A percentile compares a stretch with the other conserved stretches of the same genome.
Evolutionary conservation across 2,888 invertebrate genomes (phyloP).

Genomic region (Odontocolon sp.): DNA sequence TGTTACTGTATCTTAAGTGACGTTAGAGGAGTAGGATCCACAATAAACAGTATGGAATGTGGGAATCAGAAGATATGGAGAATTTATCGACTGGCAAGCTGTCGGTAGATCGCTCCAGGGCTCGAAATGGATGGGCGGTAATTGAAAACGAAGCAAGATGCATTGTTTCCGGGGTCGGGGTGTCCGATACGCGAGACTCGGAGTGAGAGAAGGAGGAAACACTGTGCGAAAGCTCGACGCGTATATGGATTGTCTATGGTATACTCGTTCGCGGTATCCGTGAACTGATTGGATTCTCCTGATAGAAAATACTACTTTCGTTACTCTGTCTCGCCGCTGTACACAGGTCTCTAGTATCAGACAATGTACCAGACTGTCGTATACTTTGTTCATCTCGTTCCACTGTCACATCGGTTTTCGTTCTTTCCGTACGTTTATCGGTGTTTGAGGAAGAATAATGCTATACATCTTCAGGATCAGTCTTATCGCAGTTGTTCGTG

Average conservation of each 20-base stretch:
- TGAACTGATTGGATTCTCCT: slow-evolving; percentile 51
- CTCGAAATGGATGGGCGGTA: slow-evolving; percentile 54
- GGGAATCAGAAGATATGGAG: slow-evolving; percentile 50
- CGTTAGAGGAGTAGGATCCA: slow-evolving; percentile 24
- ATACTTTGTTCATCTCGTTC: neutral
- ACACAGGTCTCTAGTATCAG: slow-evolving; percentile 10
- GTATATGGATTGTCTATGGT: slow-evolving; percentile 31
- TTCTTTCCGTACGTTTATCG: neutral
- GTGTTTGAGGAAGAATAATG: slow-evolving; percentile 1
- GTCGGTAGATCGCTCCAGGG: slow-evolving; percentile 49
- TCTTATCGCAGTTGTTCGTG: too few relatives aligned
- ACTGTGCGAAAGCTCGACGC: neutral
- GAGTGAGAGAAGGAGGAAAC: slow-evolving; percentile 17
- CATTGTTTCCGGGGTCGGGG: slow-evolving; percentile 35
- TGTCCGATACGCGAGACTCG: slow-evolving; percentile 13
- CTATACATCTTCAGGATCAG: too few relatives aligned
- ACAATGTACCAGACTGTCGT: neutral
- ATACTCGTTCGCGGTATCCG: slow-evolving; percentile 43
- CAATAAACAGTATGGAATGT: slow-evolving; percentile 47
- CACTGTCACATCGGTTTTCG: neutral
- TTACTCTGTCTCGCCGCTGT: neutral
- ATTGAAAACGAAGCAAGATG: slow-evolving; percentile 59
- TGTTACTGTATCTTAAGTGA: neutral
- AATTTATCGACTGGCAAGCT: slow-evolving; percentile 57
- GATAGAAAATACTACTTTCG: slow-evolving; percentile 39